Evolutionary conservation across 2,888 invertebrate species (phyloP), one percentile per base, ranked within the genome.

Genomic region (Caenorhabditis wallacei): DNA sequence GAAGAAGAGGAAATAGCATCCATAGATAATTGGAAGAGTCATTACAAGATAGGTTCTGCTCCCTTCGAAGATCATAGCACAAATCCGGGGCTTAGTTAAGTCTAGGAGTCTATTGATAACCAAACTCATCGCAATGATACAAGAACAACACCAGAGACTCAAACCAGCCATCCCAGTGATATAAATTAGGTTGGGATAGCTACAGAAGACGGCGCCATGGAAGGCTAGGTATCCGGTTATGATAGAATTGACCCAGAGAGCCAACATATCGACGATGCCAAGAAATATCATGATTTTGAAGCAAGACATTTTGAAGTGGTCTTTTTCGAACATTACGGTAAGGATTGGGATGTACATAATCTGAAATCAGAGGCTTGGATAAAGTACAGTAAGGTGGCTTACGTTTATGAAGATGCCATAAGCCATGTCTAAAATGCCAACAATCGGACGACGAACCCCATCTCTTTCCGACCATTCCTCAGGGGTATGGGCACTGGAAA

Each of bases 81-180:
- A 66, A 5, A 69, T 22, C 5, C n/a, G 18, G 3, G 84, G 81
- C 24, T 51, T 75, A 5, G 76, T 61, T 10, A 85, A 26, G 43
- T 84, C 83, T 30, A 81, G 18, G n/a, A 81, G 56, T 11, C 85
- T 79, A 66, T 84, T 85, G 48, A 84, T 61, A 26, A 81, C 85
- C 53, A 85, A 51, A 51, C 82, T 64, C 43, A 84, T 80, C 13
- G 84, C 81, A 13, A 81, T 68, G 5, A 76, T 72, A 66, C 85
- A 85, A 11, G 83, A 70, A 2, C 76, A 61, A 13, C 80, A 79
- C 85, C 85, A 85, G 11, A 84, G 69, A 16, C 79, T 80, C 69
- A 80, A 56, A 16, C 69, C 80, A 18, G 69, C 54, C 59, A 66
- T 68, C 46, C 80, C 80, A 13, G 59, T 46, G 20, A 68, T 63